Percentiles rank a stretch among this genome's conserved stretches.
phyloP scores from a whole-genome alignment of 1,140 invertebrate species.

The Anoplolepis gracilipes region DNA sequence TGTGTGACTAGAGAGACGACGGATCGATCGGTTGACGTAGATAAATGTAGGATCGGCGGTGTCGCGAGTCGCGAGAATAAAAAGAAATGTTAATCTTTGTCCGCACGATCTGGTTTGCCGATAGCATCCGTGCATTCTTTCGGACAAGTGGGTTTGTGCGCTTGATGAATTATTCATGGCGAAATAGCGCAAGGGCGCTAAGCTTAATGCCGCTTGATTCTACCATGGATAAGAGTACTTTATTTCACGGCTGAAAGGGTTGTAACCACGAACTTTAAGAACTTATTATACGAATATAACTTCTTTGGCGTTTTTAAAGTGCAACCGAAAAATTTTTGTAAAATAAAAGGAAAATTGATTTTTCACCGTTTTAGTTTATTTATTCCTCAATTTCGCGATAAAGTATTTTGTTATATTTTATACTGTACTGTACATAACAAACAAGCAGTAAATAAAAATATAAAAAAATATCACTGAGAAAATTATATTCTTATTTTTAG shows the following conservation, averaged over 20 bases:
- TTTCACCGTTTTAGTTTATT: not conserved
- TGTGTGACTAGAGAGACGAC: not conserved
- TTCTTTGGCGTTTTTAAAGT: not conserved
- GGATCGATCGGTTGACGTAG: not conserved
- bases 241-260: not conserved
- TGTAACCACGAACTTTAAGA: not conserved
- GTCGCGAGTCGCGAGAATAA: not conserved
- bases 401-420: too few relatives aligned
- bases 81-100: conserved; percentile 45
- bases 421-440: not conserved
- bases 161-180: conserved; percentile 51
- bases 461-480: too few relatives aligned
- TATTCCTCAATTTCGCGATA: not conserved
- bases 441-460: not conserved
- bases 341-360: conserved; percentile 1
- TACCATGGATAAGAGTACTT: conserved; percentile 31
- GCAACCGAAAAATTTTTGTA: not conserved
- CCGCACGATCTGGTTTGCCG: conserved; percentile 21
- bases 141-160: conserved; percentile 5
- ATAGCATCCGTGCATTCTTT: conserved; percentile 38
- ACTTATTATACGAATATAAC: conserved; percentile 4
- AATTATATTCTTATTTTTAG: too few relatives aligned
- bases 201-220: conserved; percentile 40
- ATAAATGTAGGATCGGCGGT: not conserved
- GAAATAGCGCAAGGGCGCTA: conserved; percentile 5